A percentile compares a stretch with the other conserved stretches of the same genome.
These are phyloP conservation scores for Mirza zaza DNA, from an alignment of 2,113 vertebrate genomes.

Conservation along the genomic window DNA sequence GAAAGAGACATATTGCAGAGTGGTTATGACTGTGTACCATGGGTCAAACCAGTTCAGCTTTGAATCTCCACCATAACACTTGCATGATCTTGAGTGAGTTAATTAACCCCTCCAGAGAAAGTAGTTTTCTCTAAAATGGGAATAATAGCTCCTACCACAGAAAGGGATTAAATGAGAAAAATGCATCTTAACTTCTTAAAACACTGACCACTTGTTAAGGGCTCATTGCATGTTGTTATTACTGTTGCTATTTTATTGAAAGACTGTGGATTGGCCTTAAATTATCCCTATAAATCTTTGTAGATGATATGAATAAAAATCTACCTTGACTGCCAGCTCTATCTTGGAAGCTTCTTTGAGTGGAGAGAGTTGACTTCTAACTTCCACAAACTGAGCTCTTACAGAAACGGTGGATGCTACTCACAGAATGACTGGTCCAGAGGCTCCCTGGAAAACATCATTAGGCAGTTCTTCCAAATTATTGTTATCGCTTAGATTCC, in stretches of 20 bases:
- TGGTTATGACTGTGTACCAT: background rate
- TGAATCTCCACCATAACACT: background rate
- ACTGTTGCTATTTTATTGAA: background rate
- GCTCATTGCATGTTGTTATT: background rate
- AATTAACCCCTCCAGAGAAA: background rate
- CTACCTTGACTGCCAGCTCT: background rate
- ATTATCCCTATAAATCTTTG: background rate
- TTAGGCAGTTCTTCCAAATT: slow-evolving; percentile 90
- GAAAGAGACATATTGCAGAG: background rate
- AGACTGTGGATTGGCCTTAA: background rate
- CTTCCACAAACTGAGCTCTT: background rate
- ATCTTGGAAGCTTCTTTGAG: background rate
- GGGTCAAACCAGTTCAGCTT: background rate
- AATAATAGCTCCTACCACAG: background rate
- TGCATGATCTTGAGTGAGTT: background rate
- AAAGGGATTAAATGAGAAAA: background rate
- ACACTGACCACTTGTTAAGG: background rate
- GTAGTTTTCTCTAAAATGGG: slow-evolving; percentile 40
- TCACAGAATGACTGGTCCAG: slow-evolving; percentile 93
- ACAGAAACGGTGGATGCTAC: slow-evolving; percentile 76
- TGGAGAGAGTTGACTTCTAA: background rate
- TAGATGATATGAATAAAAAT: background rate
- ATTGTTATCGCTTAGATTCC: slow-evolving; percentile 92
- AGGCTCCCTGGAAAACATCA: slow-evolving; percentile 92
- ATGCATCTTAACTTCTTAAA: background rate